Percentiles rank a stretch among this genome's conserved stretches.
These are phyloP conservation scores for Cebidichthys violaceus DNA, from an alignment of 2,113 vertebrate genomes.

Conservation along the genomic window DNA sequence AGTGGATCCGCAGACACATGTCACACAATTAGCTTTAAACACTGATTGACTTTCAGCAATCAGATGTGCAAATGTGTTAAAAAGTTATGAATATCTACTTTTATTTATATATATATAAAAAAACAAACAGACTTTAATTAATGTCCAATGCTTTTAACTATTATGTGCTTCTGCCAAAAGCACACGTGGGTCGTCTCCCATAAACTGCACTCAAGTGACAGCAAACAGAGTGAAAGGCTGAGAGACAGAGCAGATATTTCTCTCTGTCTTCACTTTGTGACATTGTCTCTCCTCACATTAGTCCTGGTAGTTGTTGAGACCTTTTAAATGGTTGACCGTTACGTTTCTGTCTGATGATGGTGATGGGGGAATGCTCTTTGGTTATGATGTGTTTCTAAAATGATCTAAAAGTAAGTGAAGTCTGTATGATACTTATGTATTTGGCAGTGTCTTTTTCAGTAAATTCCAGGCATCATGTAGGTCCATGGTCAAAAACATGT, in stretches of 20 bases:
- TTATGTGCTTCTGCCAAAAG: slow-evolving; percentile 25
- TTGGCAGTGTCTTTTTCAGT: neutral
- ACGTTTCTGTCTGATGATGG: neutral
- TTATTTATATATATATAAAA: too few relatives aligned
- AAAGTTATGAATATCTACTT: neutral
- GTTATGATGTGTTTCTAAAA: neutral
- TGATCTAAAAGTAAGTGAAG: neutral
- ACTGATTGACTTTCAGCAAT: neutral
- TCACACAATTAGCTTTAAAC: neutral
- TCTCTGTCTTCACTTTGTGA: neutral
- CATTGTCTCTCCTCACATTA: neutral
- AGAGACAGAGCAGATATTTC: neutral
- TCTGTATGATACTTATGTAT: neutral
- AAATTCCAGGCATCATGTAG: neutral
- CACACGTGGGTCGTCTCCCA: slow-evolving; percentile 20
- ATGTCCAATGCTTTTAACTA: neutral
- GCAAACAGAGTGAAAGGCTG: neutral
- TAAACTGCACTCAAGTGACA: slow-evolving; percentile 21
- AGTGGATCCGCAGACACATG: neutral
- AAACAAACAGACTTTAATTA: neutral
- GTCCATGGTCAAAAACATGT: neutral
- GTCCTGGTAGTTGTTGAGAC: neutral
- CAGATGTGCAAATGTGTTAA: neutral
- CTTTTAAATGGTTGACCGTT: neutral
- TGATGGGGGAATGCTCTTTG: neutral